Evolutionary conservation across 2,113 vertebrate species (phyloP), one percentile per base, ranked within the genome.

Genomic region (Rana temporaria): DNA sequence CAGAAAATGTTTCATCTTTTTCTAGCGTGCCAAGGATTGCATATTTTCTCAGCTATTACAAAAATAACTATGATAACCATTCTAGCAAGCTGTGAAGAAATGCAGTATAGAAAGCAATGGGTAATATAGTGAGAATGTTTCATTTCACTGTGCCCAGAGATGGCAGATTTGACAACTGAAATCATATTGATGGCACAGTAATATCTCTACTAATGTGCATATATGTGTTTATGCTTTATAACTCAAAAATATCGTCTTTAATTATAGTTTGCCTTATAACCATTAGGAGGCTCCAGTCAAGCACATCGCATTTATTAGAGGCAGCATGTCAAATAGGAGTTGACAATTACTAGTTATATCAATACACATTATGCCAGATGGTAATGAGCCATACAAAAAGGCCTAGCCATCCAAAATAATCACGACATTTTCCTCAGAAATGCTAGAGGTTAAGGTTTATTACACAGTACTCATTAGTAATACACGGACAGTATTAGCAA

Each of bases 331-430:
- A 98, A 95, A 93, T 93, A 95, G 95, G 93, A 95, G 95, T 95
- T 97, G 95, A 97, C 93, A 94, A 94, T 95, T 95, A 95, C 92
- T 90, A 90, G 95, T 95, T 96, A 94, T 95, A 98, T 99, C 96
- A 96, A 97, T 98, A 97, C 89, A 90, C 90, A 95, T 93, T 90
- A 95, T 92, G 90, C 93, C 95, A 95, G 94, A 92, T 91, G 90
- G 94, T 98, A 97, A 98, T 97, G 96, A 98, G 95, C 94, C 93
- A 75, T 93, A 92, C 90, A 92, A 91, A 92, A 93, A 93, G 91
- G 93, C 90, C 90, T 87, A 94, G 92, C 93, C 91, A 94, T 94
- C 93, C 93, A 95, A 93, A 94, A 93, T 93, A 93, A 92, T 94
- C 92, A 94, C 85, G 90, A 91, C 79, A 90, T 92, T 94, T 94